phyloP scores from a whole-genome alignment of 2,888 invertebrate genomes.

The Volucella zonaria region DNA sequence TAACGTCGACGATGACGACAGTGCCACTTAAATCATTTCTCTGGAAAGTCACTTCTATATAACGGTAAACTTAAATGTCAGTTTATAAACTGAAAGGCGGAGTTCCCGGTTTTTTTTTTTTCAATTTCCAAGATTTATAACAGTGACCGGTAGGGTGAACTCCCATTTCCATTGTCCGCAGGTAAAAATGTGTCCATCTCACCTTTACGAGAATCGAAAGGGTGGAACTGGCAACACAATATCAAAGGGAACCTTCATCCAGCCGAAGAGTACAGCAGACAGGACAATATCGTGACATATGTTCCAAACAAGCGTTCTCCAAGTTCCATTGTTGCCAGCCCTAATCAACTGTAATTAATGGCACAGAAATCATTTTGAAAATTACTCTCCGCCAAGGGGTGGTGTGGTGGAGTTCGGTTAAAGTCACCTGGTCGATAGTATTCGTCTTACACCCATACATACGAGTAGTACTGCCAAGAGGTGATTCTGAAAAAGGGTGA shows the following conservation, averaged over 20 bases:
- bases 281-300: slow-evolving; percentile 69
- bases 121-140: slow-evolving; percentile 47
- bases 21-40: slow-evolving; percentile 60
- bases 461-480: not conserved
- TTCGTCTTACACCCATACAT: too few species aligned
- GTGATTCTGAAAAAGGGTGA: slow-evolving; percentile 62
- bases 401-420: not conserved
- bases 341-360: slow-evolving; percentile 70
- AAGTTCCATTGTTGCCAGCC: slow-evolving; percentile 17
- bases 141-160: slow-evolving; percentile 42
- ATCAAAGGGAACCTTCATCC: slow-evolving; percentile 11
- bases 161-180: slow-evolving; percentile 41
- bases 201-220: slow-evolving; percentile 27
- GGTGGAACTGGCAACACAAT: slow-evolving; percentile 35
- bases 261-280: slow-evolving; percentile 14
- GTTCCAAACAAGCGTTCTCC: slow-evolving; percentile 21
- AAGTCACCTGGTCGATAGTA: not conserved
- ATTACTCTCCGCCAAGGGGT: slow-evolving; percentile 20
- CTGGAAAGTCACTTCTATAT: slow-evolving; percentile 10
- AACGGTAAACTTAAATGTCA: slow-evolving; percentile 66
- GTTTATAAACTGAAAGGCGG: slow-evolving; percentile 57
- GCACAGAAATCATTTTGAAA: slow-evolving; percentile 72
- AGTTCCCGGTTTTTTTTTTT: slow-evolving; percentile 29
- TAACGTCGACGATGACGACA: slow-evolving; percentile 18
- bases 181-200: slow-evolving; percentile 45